Evolutionary conservation across 2,113 vertebrate species (phyloP), one percentile per base, ranked within the genome.

Genomic region (Ceyx melanurus): DNA sequence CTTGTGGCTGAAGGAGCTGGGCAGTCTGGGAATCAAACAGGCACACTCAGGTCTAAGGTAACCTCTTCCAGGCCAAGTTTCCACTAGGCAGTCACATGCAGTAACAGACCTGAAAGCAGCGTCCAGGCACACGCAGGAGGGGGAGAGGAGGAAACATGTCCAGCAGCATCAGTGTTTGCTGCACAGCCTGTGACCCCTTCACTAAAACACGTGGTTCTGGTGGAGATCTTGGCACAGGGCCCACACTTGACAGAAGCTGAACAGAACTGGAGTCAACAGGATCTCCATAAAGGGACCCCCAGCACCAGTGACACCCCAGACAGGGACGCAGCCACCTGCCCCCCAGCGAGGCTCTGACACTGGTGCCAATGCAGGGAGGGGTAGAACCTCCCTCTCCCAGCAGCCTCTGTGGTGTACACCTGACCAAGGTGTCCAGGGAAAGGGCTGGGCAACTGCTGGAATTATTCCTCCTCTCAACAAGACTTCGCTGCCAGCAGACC

Each of bases 31-130:
- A 66, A 62, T 65, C 87, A 91, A 89, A 93, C 89, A 82, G 87
- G 84, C 94, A 94, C 79, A 14, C 56, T 82, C 56, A 28, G 86
- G 71, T 64, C 89, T 62, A 48, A 43, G 67, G 67, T 67, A 81
- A 85, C 80, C 64, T 92, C 57, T 56, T 73, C 54, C 18, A 71
- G 72, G 64, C 75, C 81, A 79, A 76, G 64, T 64, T 33, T 2
- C 46, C 74, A 58, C 3, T 26, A 82, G 73, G 78, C 91, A 90
- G 51, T 13, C 56, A 74, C 95, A 95, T 96, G 96, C 96, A 96
- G 5, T 51, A 83, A 86, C 48, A 84, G 77, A 90, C 65, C 95
- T 79, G 83, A 94, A 68, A 89, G 92, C 92, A 95, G 90, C 65
- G 1, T 35, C 64, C 74, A 54, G 86, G 86, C 80, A 89, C 74